Evolutionary conservation across 2,113 vertebrate genomes (phyloP).

Genomic region (Pitta sordida): DNA sequence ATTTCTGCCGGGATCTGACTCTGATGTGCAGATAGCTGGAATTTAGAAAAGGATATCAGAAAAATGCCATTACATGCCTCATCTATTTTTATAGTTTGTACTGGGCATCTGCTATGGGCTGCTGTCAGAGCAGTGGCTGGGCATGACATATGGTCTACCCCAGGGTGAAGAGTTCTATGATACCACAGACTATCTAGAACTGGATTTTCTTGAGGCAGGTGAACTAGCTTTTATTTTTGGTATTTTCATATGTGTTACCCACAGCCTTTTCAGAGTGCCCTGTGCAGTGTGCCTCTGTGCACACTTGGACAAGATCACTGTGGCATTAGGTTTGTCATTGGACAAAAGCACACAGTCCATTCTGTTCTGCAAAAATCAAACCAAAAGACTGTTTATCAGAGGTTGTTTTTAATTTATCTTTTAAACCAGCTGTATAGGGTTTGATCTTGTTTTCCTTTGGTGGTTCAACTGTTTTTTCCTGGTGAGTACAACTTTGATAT

Average conservation of each 20-base stretch:
- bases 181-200: not conserved
- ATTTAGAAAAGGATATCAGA: not conserved
- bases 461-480: not conserved
- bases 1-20: not conserved
- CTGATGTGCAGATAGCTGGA: not conserved
- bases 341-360: not conserved
- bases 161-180: not conserved
- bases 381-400: not conserved
- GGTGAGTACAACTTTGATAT: not conserved
- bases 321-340: not conserved
- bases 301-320: not conserved
- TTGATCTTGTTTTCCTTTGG: not conserved
- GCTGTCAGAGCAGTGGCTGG: not conserved
- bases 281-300: fast-evolving
- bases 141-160: not conserved
- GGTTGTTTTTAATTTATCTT: not conserved
- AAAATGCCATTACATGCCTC: not conserved
- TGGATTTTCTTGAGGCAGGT: not conserved
- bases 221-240: not conserved
- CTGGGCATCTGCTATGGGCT: not conserved
- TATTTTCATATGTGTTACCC: not conserved
- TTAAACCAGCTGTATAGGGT: not conserved
- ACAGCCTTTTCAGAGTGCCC: not conserved
- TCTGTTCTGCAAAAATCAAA: not conserved
- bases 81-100: not conserved